These are phyloP conservation scores for Catalaphyllia jardinei DNA, from an alignment of 64 coral and sea anemone species.

Conservation along the genomic window DNA sequence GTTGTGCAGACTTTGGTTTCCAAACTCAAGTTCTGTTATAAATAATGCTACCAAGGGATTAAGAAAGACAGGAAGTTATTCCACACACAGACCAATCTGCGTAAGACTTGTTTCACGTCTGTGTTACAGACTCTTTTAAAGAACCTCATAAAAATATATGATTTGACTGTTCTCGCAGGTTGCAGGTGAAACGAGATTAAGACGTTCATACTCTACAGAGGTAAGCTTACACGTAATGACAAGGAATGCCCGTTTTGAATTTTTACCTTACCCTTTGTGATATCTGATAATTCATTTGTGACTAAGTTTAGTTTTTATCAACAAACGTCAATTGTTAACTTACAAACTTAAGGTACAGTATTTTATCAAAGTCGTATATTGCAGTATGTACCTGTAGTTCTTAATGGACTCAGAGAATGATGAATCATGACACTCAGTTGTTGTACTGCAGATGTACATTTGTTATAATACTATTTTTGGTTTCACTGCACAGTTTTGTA, in stretches of 20 bases:
- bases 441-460: no score
- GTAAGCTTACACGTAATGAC: not conserved
- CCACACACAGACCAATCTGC: not conserved
- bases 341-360: no score
- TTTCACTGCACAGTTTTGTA: no score
- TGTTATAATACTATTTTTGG: no score
- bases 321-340: no score
- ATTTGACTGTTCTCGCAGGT: slow-evolving; percentile 5
- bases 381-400: no score
- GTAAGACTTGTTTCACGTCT: not conserved
- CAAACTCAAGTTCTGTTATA: not conserved
- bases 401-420: no score
- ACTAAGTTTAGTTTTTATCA: not conserved
- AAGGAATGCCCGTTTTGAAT: not conserved
- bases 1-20: not conserved
- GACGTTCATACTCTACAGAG: slow-evolving; percentile 20
- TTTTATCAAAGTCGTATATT: no score
- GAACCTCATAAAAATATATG: not conserved
- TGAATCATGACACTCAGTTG: no score
- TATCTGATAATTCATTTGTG: not conserved
- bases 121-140: not conserved
- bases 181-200: not conserved
- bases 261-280: not conserved
- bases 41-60: not conserved
- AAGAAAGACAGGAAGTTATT: not conserved